phyloP scores from a whole-genome alignment of 2,113 vertebrate genomes.

The Isichthys henryi region DNA sequence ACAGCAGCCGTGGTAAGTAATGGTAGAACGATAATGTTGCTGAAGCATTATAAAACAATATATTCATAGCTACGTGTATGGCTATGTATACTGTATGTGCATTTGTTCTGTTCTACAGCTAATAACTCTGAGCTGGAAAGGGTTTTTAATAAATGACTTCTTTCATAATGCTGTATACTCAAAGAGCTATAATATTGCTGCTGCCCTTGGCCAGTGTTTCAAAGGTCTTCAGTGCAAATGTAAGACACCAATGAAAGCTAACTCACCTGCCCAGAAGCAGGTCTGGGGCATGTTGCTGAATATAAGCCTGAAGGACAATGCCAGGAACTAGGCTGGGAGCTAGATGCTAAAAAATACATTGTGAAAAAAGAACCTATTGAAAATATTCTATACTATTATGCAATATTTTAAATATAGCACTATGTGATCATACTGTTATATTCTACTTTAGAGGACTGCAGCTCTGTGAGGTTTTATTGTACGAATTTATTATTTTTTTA shows the following conservation, averaged over 20 bases:
- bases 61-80: neutral
- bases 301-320: conserved; percentile 29
- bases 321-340: neutral
- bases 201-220: conserved; percentile 42
- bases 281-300: conserved; percentile 35
- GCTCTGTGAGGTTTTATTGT: neutral
- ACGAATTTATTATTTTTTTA: neutral
- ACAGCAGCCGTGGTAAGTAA: neutral
- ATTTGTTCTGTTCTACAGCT: neutral
- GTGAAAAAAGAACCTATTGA: neutral
- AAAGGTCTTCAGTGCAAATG: conserved; percentile 31
- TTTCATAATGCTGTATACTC: conserved; percentile 36
- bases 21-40: neutral
- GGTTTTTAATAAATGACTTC: conserved; percentile 32
- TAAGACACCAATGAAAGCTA: conserved; percentile 39
- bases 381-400: neutral
- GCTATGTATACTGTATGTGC: neutral
- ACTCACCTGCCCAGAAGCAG: conserved; percentile 40
- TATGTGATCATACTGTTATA: neutral
- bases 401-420: neutral
- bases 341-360: neutral
- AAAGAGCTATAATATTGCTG: conserved; percentile 44
- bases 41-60: neutral
- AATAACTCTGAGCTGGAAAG: conserved; percentile 18
- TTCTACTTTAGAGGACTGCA: neutral